Evolutionary conservation across 1,140 invertebrate genomes (phyloP).

Genomic region (Pararge aegeria): DNA sequence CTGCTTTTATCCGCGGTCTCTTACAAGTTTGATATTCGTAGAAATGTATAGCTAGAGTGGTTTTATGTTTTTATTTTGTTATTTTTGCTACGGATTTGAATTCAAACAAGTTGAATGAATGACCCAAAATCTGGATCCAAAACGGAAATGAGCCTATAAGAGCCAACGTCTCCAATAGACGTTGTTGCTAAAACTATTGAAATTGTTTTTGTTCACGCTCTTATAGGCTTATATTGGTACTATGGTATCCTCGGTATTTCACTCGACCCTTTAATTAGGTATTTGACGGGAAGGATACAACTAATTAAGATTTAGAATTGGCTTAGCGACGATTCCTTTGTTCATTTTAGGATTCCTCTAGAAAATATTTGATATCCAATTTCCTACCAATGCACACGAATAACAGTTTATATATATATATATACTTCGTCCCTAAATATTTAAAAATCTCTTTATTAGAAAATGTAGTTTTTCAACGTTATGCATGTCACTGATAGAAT

Average conservation of each 20-base stretch:
- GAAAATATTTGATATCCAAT: not conserved
- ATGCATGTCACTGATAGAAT: too few species aligned
- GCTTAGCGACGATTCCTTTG: not conserved
- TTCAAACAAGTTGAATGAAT: not conserved
- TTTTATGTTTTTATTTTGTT: too few species aligned
- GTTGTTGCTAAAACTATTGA: slow-evolving; percentile 4
- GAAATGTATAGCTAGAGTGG: too few species aligned
- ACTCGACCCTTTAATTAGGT: not conserved
- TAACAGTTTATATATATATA: too few species aligned
- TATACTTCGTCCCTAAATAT: too few species aligned
- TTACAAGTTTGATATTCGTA: not conserved
- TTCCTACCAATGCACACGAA: too few species aligned
- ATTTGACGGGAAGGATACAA: slow-evolving; percentile 1
- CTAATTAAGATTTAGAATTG: not conserved
- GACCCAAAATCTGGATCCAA: not conserved
- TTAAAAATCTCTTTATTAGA: too few species aligned
- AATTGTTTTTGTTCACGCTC: slow-evolving; percentile 2
- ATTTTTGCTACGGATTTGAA: not conserved
- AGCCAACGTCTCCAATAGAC: not conserved
- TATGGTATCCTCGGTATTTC: not conserved
- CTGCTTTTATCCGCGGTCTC: not conserved
- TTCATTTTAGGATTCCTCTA: not conserved
- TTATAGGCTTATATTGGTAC: slow-evolving; percentile 3
- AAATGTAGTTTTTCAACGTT: too few species aligned
- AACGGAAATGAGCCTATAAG: slow-evolving; percentile 4